Percentiles rank a stretch among this genome's conserved stretches.
Evolutionary conservation across 2,888 invertebrate genomes (phyloP).

Genomic region (Keiferia lycopersicella): DNA sequence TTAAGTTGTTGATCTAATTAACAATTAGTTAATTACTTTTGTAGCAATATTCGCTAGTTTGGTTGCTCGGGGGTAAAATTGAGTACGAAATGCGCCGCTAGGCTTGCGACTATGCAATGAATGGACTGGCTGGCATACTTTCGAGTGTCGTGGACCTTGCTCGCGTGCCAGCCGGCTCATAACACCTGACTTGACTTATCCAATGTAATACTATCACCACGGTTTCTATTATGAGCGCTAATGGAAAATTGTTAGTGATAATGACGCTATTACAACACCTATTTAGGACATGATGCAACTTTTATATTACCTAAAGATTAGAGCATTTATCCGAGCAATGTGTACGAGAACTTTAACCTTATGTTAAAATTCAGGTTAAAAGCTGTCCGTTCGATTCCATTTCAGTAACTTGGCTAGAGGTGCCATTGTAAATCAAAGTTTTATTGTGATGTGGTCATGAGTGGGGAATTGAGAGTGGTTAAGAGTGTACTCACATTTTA

Average conservation of each 20-base stretch:
- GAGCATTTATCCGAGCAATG: conserved; percentile 6
- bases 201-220: conserved; percentile 44
- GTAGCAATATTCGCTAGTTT: conserved; percentile 33
- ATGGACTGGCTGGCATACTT: conserved; percentile 55
- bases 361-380: not conserved
- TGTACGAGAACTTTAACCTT: not conserved
- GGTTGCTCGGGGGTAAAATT: not conserved
- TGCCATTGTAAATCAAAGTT: not conserved
- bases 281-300: conserved; percentile 14
- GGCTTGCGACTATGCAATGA: conserved; percentile 41
- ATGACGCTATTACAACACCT: conserved; percentile 23
- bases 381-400: not conserved
- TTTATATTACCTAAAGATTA: not conserved
- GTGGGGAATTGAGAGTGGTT: too few species aligned
- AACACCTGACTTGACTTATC: conserved; percentile 46
- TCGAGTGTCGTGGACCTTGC: conserved; percentile 59
- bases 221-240: conserved; percentile 41
- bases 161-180: conserved; percentile 39
- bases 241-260: conserved; percentile 28
- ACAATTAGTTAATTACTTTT: not conserved
- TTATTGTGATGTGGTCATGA: too few species aligned
- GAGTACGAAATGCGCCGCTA: conserved; percentile 44
- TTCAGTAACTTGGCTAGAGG: not conserved
- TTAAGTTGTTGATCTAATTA: not conserved
- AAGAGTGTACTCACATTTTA: too few species aligned